Evolutionary conservation across 2,888 invertebrate genomes (phyloP).

Genomic region (Drepana falcataria): DNA sequence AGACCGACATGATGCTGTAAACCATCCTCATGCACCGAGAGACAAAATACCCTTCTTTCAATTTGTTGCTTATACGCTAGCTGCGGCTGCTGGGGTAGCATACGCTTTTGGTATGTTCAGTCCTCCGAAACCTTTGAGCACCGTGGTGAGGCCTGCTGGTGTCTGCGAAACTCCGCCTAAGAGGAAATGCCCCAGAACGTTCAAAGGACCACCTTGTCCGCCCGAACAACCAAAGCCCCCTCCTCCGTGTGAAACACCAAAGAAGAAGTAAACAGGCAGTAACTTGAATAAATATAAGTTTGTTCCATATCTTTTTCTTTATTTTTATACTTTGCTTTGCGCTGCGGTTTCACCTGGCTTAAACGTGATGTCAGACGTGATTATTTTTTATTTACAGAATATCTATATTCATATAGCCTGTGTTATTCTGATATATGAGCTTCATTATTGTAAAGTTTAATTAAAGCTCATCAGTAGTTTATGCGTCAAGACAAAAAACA

Average conservation of each 20-base stretch:
- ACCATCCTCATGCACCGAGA: slow-evolving; percentile 14
- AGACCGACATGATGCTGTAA: slow-evolving; percentile 16
- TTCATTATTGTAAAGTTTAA: too few relatives aligned
- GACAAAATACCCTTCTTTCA: slow-evolving; percentile 15
- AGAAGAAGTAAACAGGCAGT: neutral
- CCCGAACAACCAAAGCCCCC: neutral
- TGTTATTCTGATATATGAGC: too few relatives aligned
- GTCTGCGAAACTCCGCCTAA: slow-evolving; percentile 10
- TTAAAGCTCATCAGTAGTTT: too few relatives aligned
- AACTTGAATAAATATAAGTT: neutral
- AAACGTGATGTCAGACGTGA: too few relatives aligned
- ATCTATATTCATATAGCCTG: too few relatives aligned
- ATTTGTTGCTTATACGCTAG: slow-evolving; percentile 13
- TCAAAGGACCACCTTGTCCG: slow-evolving; percentile 14
- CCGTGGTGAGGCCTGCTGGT: slow-evolving; percentile 4
- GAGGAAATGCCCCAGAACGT: slow-evolving; percentile 3
- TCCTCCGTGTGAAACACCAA: neutral
- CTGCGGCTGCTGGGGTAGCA: slow-evolving; percentile 11
- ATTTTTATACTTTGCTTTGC: neutral
- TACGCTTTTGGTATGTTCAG: slow-evolving; percentile 30
- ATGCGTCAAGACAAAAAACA: too few relatives aligned
- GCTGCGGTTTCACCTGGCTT: too few relatives aligned
- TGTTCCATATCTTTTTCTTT: neutral
- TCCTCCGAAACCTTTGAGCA: slow-evolving; percentile 9
- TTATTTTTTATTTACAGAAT: too few relatives aligned